Percentiles rank a stretch among this genome's conserved stretches.
phyloP scores from a whole-genome alignment of 2,888 invertebrate species.

The Sesia bembeciformis region DNA sequence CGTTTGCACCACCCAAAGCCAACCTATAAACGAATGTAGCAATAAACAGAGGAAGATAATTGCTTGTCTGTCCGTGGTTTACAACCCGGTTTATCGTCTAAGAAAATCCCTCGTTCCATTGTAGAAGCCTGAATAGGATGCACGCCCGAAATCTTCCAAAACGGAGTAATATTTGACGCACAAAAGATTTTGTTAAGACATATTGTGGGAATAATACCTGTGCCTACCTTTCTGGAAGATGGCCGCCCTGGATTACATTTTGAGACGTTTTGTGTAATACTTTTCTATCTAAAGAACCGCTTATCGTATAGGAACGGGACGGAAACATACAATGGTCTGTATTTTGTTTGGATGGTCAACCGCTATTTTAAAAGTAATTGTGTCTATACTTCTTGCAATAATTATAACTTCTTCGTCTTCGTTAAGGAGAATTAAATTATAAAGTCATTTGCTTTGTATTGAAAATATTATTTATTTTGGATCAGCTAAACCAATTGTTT shows the following conservation, averaged over 20 bases:
- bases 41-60: constrained; percentile 28
- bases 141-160: not conserved
- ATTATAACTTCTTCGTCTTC: too few relatives aligned
- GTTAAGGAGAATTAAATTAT: too few relatives aligned
- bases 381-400: too few relatives aligned
- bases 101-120: constrained; percentile 16
- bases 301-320: too few relatives aligned
- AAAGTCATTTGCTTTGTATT: too few relatives aligned
- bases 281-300: too few relatives aligned
- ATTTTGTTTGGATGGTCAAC: too few relatives aligned
- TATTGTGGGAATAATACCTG: not conserved
- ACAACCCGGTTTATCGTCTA: constrained; percentile 7
- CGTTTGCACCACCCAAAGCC: not conserved
- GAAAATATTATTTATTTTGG: too few relatives aligned
- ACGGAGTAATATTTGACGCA: not conserved
- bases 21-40: constrained; percentile 13
- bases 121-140: not conserved
- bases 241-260: not conserved
- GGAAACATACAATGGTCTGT: too few relatives aligned
- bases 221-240: not conserved
- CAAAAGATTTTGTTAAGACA: not conserved
- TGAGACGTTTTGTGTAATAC: not conserved
- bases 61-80: constrained; percentile 20
- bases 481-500: too few relatives aligned
- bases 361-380: too few relatives aligned